phyloP scores from a whole-genome alignment of 2,888 invertebrate genomes.

The Caenorhabditis panamensis region DNA sequence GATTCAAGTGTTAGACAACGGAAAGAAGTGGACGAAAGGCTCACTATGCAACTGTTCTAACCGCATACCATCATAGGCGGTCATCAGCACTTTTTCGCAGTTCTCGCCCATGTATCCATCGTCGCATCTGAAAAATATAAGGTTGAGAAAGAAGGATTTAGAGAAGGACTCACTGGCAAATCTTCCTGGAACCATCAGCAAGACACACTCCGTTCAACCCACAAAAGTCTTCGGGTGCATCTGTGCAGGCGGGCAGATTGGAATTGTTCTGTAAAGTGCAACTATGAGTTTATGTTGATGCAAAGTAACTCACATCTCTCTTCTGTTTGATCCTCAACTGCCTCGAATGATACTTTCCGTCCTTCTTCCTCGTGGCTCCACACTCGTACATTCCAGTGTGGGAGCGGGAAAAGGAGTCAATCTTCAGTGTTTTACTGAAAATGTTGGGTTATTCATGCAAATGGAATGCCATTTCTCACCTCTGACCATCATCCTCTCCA shows the following conservation, averaged over 20 bases:
- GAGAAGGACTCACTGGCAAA: slow-evolving; percentile 48
- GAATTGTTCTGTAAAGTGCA: slow-evolving; percentile 36
- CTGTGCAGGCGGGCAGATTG: slow-evolving; percentile 29
- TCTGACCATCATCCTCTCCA: slow-evolving; percentile 35
- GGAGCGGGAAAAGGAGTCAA: slow-evolving; percentile 44
- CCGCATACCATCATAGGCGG: slow-evolving; percentile 61
- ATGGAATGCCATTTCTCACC: slow-evolving; percentile 16
- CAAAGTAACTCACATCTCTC: slow-evolving; percentile 34
- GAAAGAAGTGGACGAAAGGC: slow-evolving; percentile 47
- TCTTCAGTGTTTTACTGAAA: slow-evolving; percentile 48
- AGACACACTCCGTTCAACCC: slow-evolving; percentile 47
- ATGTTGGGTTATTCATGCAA: neutral
- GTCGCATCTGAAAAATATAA: slow-evolving; percentile 41
- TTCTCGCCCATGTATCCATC: slow-evolving; percentile 58
- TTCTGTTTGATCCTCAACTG: slow-evolving; percentile 51
- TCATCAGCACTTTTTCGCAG: slow-evolving; percentile 55
- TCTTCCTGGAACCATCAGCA: slow-evolving; percentile 38
- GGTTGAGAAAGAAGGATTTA: neutral
- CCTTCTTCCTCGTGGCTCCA: slow-evolving; percentile 51
- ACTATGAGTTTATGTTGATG: neutral
- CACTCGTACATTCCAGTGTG: slow-evolving; percentile 58
- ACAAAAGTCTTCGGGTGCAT: slow-evolving; percentile 13
- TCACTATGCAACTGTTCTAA: slow-evolving; percentile 52
- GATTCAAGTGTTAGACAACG: slow-evolving; percentile 1
- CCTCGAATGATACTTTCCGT: slow-evolving; percentile 57